Percentiles rank a stretch among this genome's conserved stretches.
Evolutionary conservation across 1,140 invertebrate genomes (phyloP).

Genomic region (Eumeta japonica): DNA sequence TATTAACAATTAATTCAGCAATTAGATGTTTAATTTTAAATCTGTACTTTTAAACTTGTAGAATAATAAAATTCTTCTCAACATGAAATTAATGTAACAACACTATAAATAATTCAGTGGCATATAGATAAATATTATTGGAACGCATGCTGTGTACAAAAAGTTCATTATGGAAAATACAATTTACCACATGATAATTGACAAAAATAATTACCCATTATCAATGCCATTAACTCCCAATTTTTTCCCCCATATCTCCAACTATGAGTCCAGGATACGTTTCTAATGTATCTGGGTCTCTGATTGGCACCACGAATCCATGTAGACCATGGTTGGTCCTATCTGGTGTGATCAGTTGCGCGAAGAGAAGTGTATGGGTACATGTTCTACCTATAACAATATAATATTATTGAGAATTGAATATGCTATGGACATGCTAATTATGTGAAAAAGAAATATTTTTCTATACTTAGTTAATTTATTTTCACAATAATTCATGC

Average conservation of each 20-base stretch:
- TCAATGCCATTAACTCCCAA: slow-evolving; percentile 86
- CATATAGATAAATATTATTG: too few relatives aligned
- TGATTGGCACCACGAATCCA: slow-evolving; percentile 78
- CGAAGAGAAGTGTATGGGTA: slow-evolving; percentile 85
- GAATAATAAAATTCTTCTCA: too few relatives aligned
- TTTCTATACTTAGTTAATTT: slow-evolving; percentile 3
- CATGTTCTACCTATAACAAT: slow-evolving; percentile 77
- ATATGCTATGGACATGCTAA: too few relatives aligned
- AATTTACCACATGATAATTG: slow-evolving; percentile 2
- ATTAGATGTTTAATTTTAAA: too few relatives aligned
- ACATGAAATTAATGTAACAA: too few relatives aligned
- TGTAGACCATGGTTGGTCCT: slow-evolving; percentile 83
- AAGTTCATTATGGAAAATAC: not conserved
- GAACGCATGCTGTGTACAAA: too few relatives aligned
- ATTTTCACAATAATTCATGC: not conserved
- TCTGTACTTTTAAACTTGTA: too few relatives aligned
- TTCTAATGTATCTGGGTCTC: slow-evolving; percentile 72
- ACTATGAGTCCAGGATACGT: slow-evolving; percentile 70
- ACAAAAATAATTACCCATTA: slow-evolving; percentile 66
- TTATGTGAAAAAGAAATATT: too few relatives aligned
- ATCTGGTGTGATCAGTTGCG: slow-evolving; percentile 77
- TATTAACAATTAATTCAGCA: too few relatives aligned
- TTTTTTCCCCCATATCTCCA: slow-evolving; percentile 87
- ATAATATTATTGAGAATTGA: too few relatives aligned
- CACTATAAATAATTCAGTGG: not conserved